Conservation (phyloP, 2,113 vertebrate genomes). For the Antechinus flavipes region DNA sequence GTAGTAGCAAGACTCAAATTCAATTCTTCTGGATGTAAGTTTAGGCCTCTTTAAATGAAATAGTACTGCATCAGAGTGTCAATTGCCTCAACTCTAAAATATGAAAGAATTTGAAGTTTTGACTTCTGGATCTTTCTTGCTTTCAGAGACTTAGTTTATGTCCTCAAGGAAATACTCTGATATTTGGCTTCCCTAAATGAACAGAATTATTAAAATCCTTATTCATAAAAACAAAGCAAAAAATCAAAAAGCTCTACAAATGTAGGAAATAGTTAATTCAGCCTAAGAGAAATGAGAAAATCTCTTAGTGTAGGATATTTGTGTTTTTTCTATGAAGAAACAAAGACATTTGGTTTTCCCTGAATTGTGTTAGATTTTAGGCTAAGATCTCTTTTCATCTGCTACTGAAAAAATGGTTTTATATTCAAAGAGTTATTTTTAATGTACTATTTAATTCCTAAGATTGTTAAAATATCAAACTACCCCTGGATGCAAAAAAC, state of each 20-base stretch:
- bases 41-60: neutral
- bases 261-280: neutral
- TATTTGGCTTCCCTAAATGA: neutral
- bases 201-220: neutral
- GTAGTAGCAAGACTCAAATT: neutral
- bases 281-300: slow-evolving; percentile 6
- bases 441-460: neutral
- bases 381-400: neutral
- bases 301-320: neutral
- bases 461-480: neutral
- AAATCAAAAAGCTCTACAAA: neutral
- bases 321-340: slow-evolving; percentile 9
- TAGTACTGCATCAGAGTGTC: neutral
- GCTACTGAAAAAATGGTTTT: slow-evolving; percentile 12
- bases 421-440: slow-evolving; percentile 15
- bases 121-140: neutral
- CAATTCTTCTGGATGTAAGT: neutral
- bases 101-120: slow-evolving; percentile 4
- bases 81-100: neutral
- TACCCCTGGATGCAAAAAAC: neutral
- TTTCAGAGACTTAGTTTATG: neutral
- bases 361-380: slow-evolving; percentile 33
- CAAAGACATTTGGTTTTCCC: neutral
- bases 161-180: neutral
- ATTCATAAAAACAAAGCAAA: neutral